Percentiles rank a stretch among this genome's conserved stretches.
Evolutionary conservation across 2,113 vertebrate genomes (phyloP).

Genomic region (Mormoops blainvillei): DNA sequence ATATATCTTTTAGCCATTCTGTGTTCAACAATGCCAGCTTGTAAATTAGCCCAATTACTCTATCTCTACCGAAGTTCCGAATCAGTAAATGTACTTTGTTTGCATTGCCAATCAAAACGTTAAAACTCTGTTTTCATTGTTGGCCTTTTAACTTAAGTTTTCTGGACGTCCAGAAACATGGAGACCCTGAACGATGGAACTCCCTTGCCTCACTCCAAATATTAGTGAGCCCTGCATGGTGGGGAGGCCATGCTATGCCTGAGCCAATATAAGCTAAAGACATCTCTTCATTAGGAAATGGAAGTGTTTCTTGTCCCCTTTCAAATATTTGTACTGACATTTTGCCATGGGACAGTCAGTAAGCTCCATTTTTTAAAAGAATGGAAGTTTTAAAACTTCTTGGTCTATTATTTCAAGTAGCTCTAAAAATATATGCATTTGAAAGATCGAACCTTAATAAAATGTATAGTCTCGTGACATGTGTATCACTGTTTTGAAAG

Average conservation of each 20-base stretch:
- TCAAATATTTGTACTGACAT: background rate
- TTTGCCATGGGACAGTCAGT: background rate
- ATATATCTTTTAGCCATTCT: background rate
- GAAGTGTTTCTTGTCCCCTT: background rate
- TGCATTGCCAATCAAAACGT: background rate
- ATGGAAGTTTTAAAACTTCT: background rate
- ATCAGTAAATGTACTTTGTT: slow-evolving; percentile 21
- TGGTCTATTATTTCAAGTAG: background rate
- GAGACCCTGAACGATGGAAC: background rate
- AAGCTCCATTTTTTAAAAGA: background rate
- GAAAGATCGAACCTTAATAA: background rate
- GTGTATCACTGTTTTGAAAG: background rate
- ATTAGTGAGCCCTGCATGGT: background rate
- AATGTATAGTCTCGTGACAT: background rate
- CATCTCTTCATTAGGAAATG: background rate
- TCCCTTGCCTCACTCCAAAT: background rate
- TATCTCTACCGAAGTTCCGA: slow-evolving; percentile 5
- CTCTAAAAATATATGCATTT: background rate
- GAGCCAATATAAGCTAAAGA: background rate
- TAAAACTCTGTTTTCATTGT: slow-evolving; percentile 6
- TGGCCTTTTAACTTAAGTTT: background rate
- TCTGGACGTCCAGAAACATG: background rate
- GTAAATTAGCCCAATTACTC: slow-evolving; percentile 24
- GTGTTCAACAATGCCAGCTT: background rate
- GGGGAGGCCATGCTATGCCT: background rate